Conservation (phyloP, 2,888 invertebrate genomes). For the Synanthedon andrenaeformis region DNA sequence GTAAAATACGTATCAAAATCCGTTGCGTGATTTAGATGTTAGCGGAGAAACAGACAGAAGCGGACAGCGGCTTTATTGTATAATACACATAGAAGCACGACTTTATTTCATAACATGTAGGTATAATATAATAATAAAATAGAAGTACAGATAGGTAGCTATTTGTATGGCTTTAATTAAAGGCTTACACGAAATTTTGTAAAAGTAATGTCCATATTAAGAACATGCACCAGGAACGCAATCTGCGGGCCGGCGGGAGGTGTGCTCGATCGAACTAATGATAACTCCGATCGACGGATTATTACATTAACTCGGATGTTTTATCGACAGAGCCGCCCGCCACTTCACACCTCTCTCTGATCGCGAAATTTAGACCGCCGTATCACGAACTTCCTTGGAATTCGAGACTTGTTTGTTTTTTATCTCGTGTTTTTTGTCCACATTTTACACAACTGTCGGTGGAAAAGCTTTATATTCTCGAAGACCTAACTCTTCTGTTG, state of each 20-base stretch:
- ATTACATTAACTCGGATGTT: constrained; percentile 62
- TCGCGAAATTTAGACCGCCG: constrained; percentile 26
- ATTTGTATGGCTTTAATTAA: no score
- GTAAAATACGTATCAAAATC: no score
- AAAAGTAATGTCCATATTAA: constrained; percentile 47
- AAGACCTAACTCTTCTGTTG: no score
- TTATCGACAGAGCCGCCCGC: constrained; percentile 30
- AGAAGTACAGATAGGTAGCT: no score
- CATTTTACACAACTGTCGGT: neutral
- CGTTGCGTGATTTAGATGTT: no score
- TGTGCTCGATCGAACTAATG: constrained; percentile 59
- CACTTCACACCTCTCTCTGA: constrained; percentile 40
- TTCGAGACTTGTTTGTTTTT: constrained; percentile 3
- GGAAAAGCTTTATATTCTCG: neutral
- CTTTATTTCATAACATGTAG: no score
- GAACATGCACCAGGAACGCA: constrained; percentile 39
- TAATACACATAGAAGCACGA: no score
- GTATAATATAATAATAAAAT: no score
- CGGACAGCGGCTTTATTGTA: no score
- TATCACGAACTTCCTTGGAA: constrained; percentile 16
- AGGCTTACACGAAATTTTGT: neutral
- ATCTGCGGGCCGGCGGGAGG: constrained; percentile 65
- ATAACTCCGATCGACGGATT: constrained; percentile 63
- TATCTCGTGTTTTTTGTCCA: neutral
- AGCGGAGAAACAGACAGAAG: no score